Base-by-base conservation (phyloP, 1,140 invertebrate species). In the Dreissena rostriformis region DNA sequence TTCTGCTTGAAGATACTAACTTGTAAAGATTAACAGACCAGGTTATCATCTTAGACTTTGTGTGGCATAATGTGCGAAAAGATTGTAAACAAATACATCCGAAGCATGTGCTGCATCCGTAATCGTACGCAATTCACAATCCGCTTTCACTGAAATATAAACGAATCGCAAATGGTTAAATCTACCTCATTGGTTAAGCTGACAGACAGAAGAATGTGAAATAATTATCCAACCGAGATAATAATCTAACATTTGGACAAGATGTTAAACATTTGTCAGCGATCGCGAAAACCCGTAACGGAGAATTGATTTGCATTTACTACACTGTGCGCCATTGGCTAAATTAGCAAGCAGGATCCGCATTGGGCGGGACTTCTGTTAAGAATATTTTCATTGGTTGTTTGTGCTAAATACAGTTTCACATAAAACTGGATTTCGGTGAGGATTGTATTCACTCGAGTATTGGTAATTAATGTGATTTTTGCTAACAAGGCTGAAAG, bases 161-260 rank as follows among this genome's bases (percentile, higher is more conserved):
- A 80, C 77, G 77, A 66, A 71, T 70, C 71, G 71, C 77, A 80
- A 80, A 80, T 80, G 77, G 68, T 80, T 68, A 66, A 71, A 80
- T 80, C 70, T 80, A 68, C 67, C 68, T 80, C 67, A 70, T 22
- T 71, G 67, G 61, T 57, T 39, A 52, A 53, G 39, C 66, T 80
- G 77, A 80, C 77, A 80, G 66, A 29, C 66, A 39, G 28, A 71
- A 81, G 70, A 70, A 81, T 71, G 66, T 65, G 73, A 81, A 73
- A 81, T 81, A 81, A 81, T 81, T 81, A 81, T 55, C 79, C 49
- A 55, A 73, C 55, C 70, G 70, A 49, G 79, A 73, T 81, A 81
- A 39, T 63, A 65, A 81, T 81, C 68, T 68, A 81, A 65, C 79
- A 63, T 72, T 73, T 72, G 57, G 26, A 61, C 79, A 65, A 81